Evolutionary conservation across 2,888 invertebrate species (phyloP), one percentile per base, ranked within the genome.

Genomic region (Aporophyla lueneburgensis): DNA sequence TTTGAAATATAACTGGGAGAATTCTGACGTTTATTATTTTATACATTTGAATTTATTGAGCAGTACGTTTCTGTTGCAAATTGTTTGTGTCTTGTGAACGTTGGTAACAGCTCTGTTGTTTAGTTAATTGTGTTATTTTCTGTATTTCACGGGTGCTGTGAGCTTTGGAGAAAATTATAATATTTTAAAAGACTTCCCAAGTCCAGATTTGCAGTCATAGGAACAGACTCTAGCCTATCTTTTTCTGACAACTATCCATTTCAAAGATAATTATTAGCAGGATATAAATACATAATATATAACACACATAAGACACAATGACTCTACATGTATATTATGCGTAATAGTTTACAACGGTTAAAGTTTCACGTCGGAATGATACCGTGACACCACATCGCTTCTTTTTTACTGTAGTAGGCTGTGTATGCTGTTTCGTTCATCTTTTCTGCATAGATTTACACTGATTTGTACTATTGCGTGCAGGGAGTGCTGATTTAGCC

Each of bases 1-100:
- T 49, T 66, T 88, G 78, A 88, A 77, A 84, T 86, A 86, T 81
- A 66, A 77, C 49, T 74, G 59, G 51, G 61, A 75, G 58, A 66
- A 65, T 68, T 81, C 71, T 63, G 81, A 77, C 71, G 58, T 74
- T 80, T 80, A 80, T 78, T 88, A 74, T 81, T 83, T 71, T 67
- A 77, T 66, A 76, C 24, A 59, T 69, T 75, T 59, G 19, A 62
- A 54, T 69, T 69, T 61, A 66, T 74, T 71, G 67, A 24, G 58
- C 27, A 27, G 61, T 56, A 12, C 7, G 51, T 67, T 69, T 40
- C n/a, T 24, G 19, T 58, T 77, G n/a, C 0, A 27, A 16, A 49
- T 65, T 40, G 46, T 82, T 56, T 14, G 16, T 67, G 14, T 24
- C 24, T 21, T n/a, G 51, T 27, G n/a, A 43, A 19, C 27, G 14